phyloP scores from a whole-genome alignment of 2,888 invertebrate genomes.

The Pyrrhosoma nymphula region DNA sequence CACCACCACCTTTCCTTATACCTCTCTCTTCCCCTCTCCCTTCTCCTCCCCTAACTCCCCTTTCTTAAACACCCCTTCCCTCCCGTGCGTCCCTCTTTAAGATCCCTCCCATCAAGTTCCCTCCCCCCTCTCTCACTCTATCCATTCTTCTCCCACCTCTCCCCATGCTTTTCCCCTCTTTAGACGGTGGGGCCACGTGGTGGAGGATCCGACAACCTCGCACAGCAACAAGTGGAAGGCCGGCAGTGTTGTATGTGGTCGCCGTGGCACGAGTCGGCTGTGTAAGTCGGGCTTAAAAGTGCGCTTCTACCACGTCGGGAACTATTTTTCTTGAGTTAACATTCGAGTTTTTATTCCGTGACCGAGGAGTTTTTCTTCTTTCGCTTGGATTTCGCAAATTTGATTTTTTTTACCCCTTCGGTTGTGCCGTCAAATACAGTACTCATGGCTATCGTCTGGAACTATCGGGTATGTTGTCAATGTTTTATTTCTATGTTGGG shows the following conservation, averaged over 20 bases:
- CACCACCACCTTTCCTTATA: not conserved
- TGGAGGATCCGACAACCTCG: slow-evolving; percentile 58
- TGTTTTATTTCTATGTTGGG: not conserved
- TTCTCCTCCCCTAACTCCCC: not conserved
- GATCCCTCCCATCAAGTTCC: no score
- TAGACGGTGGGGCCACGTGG: slow-evolving; percentile 58
- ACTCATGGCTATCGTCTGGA: slow-evolving; percentile 52
- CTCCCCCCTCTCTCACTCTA: not conserved
- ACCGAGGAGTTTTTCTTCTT: not conserved
- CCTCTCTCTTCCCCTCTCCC: not conserved
- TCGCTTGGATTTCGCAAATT: not conserved
- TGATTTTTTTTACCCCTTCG: not conserved
- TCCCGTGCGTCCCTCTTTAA: not conserved
- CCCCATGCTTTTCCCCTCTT: not conserved
- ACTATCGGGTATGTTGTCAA: slow-evolving; percentile 33
- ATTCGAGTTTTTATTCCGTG: not conserved
- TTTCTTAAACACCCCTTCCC: not conserved
- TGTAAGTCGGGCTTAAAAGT: not conserved
- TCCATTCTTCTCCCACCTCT: not conserved
- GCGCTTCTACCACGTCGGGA: not conserved
- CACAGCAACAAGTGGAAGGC: slow-evolving; percentile 61
- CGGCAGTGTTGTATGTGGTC: not conserved
- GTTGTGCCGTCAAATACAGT: slow-evolving; percentile 19
- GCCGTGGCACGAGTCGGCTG: not conserved
- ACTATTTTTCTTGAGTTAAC: not conserved